phyloP scores from a whole-genome alignment of 2,113 vertebrate species.

The Gavialis gangeticus region DNA sequence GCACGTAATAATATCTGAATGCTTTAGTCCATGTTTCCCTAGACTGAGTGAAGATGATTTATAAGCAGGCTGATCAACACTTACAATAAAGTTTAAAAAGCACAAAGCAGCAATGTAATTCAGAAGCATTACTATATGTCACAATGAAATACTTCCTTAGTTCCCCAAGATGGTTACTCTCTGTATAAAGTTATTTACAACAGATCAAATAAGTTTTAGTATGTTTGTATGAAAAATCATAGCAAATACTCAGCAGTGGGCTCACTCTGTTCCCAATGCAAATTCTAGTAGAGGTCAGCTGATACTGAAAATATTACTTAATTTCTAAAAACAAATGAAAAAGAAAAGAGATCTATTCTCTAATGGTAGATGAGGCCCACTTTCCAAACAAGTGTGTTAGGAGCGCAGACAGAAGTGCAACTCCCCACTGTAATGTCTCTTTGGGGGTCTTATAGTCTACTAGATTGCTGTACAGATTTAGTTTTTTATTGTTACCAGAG shows the following conservation, averaged over 20 bases:
- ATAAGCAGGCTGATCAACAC: not conserved
- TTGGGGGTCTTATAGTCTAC: not conserved
- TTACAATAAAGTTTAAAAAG: not conserved
- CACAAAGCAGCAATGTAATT: not conserved
- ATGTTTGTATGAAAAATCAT: not conserved
- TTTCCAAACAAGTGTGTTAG: not conserved
- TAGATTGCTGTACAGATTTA: rapidly evolving
- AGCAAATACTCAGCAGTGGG: too few relatives aligned
- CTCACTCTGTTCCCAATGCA: too few relatives aligned
- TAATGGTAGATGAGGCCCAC: not conserved
- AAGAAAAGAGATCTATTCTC: not conserved
- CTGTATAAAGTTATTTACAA: not conserved
- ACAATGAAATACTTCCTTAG: not conserved
- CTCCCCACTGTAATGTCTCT: too few relatives aligned
- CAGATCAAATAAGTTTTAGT: not conserved
- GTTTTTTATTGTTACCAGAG: rapidly evolving
- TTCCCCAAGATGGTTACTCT: not conserved
- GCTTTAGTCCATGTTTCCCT: not conserved
- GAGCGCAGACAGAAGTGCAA: too few relatives aligned
- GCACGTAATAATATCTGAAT: not conserved
- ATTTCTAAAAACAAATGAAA: not conserved
- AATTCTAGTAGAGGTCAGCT: not conserved
- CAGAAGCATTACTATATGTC: not conserved
- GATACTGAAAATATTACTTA: not conserved
- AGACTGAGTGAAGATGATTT: not conserved